Base-by-base conservation (phyloP, 1,140 invertebrate genomes). In the Latrodectus geometricus region DNA sequence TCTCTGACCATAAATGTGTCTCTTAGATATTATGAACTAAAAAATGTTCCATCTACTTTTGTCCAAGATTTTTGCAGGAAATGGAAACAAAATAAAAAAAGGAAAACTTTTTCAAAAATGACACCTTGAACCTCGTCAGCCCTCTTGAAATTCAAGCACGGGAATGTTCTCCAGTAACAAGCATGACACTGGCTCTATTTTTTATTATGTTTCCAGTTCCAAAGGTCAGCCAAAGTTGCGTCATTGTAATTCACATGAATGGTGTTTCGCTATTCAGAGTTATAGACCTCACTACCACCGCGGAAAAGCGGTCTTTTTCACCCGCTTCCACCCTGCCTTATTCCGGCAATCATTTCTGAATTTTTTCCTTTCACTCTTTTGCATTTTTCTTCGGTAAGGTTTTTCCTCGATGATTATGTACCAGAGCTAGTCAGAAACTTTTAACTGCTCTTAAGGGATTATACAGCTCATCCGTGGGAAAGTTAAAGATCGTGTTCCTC, bases 171-270 rank as follows among this genome's bases (percentile, higher is more conserved):
- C 65, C 4, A 17, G 56, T 49, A n/a, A 69, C 9, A 69, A n/a
- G 52, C 52, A 52, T 77, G 72, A 83, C 52, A 74, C 68, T 17
- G 8, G 69, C 35, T 65, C 73, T 15, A 69, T 68, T 73, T 84
- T 84, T 84, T 84, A 65, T 84, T 84, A 84, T 68, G 73, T 76
- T 72, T 68, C 61, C 76, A 48, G 82, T 74, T 84, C 82, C 75
- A 15, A 69, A 84, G 82, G 82, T 75, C 73, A 66, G 65, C 20
- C 35, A 15, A 20, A 49, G 74, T 78, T 85, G 11, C 73, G 83
- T 85, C 83, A 85, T 85, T 77, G 83, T 23, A 72, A 85, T 54
- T 85, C 65, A 70, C 35, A 8, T 85, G 83, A 77, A 77, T 68
- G 65, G 74, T 85, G 74, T 70, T 23, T 61, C 52, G 49, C 74